Conservation (phyloP, 2,113 vertebrate species). For the Pomatostomus ruficeps region DNA sequence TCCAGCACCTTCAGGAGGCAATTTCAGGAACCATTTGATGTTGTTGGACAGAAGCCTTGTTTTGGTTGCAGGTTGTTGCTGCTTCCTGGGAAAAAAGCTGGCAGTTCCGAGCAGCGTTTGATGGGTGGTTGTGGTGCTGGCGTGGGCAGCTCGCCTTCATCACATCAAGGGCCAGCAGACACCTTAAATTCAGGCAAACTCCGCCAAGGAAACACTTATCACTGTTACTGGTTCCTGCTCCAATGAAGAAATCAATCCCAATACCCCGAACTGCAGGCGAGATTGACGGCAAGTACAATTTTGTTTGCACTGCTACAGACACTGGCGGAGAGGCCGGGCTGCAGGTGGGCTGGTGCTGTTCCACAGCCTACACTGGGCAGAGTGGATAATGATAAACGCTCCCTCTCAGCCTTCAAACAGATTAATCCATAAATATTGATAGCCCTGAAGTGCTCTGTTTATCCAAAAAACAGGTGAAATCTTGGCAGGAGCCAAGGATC, state of each 20-base stretch:
- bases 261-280: accelerated
- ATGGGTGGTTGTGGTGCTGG: neutral
- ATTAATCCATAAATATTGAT: constrained; percentile 47
- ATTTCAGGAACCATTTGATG: neutral
- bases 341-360: neutral
- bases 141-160: neutral
- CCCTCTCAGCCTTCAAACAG: constrained; percentile 17
- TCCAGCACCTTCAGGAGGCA: neutral
- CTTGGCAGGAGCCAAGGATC: neutral
- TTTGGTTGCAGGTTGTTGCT: neutral
- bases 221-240: neutral
- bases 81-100: neutral
- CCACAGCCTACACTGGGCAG: neutral
- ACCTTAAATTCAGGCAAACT: neutral
- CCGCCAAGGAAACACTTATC: neutral
- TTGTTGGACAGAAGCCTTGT: neutral
- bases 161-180: neutral
- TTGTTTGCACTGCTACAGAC: neutral
- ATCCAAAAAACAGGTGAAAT: neutral
- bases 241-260: neutral
- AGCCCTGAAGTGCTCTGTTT: constrained; percentile 16
- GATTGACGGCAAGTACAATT: accelerated
- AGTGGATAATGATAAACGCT: neutral
- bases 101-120: neutral
- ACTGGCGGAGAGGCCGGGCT: neutral